Conservation (phyloP, 1,140 invertebrate genomes). For the Conus betulinus region DNA sequence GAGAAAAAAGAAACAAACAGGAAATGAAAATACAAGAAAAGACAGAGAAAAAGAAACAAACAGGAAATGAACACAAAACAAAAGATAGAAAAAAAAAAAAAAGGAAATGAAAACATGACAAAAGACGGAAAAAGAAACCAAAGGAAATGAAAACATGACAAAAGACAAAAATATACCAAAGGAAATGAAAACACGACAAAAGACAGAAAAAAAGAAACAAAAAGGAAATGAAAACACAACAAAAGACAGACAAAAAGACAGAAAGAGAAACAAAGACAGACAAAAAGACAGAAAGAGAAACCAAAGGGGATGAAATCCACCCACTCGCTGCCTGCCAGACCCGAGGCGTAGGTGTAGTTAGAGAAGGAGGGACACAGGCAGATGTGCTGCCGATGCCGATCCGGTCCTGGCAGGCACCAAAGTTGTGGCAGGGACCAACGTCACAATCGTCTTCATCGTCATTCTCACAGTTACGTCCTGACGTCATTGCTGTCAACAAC, state of each 20-base stretch:
- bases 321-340: constrained; percentile 34
- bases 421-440: constrained; percentile 81
- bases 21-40: too few relatives aligned
- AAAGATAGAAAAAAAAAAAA: neutral
- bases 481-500: constrained; percentile 27
- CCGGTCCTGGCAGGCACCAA: constrained; percentile 43
- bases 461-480: constrained; percentile 39
- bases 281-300: neutral
- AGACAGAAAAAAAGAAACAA: too few relatives aligned
- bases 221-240: too few relatives aligned
- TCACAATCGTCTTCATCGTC: constrained; percentile 83
- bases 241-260: neutral
- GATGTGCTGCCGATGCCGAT: constrained; percentile 40
- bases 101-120: neutral
- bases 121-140: neutral
- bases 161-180: too few relatives aligned
- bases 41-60: neutral
- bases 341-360: constrained; percentile 41
- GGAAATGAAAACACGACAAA: too few relatives aligned
- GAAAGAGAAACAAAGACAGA: neutral
- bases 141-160: neutral
- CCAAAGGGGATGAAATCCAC: neutral
- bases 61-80: too few relatives aligned
- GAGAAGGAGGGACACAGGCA: constrained; percentile 55
- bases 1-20: neutral